Evolutionary conservation across 2,888 invertebrate species (phyloP), one percentile per base, ranked within the genome.

Genomic region (Chrysolina oricalcia): DNA sequence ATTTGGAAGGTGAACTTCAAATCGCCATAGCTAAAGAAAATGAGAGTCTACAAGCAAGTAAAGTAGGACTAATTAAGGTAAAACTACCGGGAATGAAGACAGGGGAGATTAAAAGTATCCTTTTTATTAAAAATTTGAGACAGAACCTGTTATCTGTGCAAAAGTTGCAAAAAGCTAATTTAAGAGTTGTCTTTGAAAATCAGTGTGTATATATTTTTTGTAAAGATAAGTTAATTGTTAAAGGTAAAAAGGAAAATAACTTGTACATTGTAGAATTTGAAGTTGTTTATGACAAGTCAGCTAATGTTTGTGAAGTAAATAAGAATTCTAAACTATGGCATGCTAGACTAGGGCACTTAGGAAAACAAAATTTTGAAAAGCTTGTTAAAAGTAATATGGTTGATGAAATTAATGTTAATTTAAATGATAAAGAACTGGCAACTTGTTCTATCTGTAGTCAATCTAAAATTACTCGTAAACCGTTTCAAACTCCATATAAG

Each of bases 331-430:
- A 67, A 67, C 48, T 48, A 21, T 67, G 67, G 67, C 67, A 67
- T 67, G 19, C 48, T 50, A 67, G 67, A 67, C 48, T 67, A 27
- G 67, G 67, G 48, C 67, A 67, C 27, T 15, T 67, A 50, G 67
- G 67, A 67, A 67, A 67, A 13, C 67, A 67, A 48, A 67, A 67
- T 50, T 50, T 67, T 67, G 50, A 67, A 50, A 67, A 27, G 27
- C 23, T 67, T 21, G 27, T 67, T 67, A 67, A 50, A 23, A 48
- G n/a, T 19, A 67, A 67, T 50, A 67, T 67, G 67, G 67, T 67
- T 67, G 67, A 67, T 23, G 67, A 48, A 50, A 67, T 67, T 50
- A 23, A 67, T 50, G n/a, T 65, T n/a, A 65, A 43, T 15, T 43
- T 65, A 41, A 17, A 65, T 35, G 40, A 65, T 17, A 65, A 43